Evolutionary conservation across 37 sponge, comb jelly and placozoan genomes (phyloP), one percentile per base, ranked within the genome.

Genomic region (Chondrosia reniformis): DNA sequence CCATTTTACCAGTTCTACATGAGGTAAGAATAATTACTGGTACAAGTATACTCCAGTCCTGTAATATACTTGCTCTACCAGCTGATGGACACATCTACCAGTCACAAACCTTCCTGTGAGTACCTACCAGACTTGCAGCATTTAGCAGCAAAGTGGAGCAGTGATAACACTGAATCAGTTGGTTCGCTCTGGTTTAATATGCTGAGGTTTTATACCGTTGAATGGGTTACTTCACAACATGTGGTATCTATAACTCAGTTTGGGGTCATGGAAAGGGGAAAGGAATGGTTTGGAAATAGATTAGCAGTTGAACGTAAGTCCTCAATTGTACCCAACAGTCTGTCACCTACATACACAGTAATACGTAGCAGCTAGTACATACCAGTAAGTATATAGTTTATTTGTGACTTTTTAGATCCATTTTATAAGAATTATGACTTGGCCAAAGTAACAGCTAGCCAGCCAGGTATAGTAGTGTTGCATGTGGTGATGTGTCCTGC

Each of bases 1-100:
- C 80, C 24, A 73, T 87, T 7, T 41, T 87, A 41, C 87, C 87
- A 36, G 74, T 87, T 10, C 78, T 82, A 40, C 87, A 81, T 30
- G 74, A 81, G 83, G 87, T 87, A 55, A 6, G 66, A 12, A 21
- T n/a, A n/a, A n/a, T n/a, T n/a, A n/a, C n/a, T n/a, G n/a, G n/a
- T n/a, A n/a, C n/a, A n/a, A n/a, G n/a, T n/a, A n/a, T n/a, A n/a
- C n/a, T n/a, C n/a, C n/a, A n/a, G n/a, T n/a, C n/a, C n/a, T n/a
- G n/a, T n/a, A n/a, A n/a, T n/a, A n/a, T n/a, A n/a, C n/a, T n/a
- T n/a, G n/a, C n/a, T n/a, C n/a, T n/a, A n/a, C n/a, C n/a, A n/a
- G n/a, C n/a, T n/a, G n/a, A n/a, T n/a, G n/a, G n/a, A n/a, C n/a
- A n/a, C n/a, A n/a, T n/a, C n/a, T n/a, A n/a, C n/a, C n/a, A 59